Base-by-base conservation (phyloP, 2,888 invertebrate genomes). In the Amiota minor region DNA sequence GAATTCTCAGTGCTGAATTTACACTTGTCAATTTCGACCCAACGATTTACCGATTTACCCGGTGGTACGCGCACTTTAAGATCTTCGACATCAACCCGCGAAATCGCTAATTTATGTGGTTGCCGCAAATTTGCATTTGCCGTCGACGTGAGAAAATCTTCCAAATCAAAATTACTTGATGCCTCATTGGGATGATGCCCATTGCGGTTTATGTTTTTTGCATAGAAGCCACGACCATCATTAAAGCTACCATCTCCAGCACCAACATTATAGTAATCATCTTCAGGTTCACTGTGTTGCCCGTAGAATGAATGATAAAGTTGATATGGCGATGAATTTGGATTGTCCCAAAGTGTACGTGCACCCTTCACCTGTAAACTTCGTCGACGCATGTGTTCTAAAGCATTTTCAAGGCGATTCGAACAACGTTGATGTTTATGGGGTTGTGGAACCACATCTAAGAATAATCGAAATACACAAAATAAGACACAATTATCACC, bases 21-120 rank as follows among this genome's bases (percentile, higher is more conserved):
- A 86, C 95, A 96, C 85, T 92, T 93, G 78, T 95, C 95, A 0
- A 95, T 83, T 77, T 93, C 91, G 14, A 94, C 94, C 94, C 94
- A 94, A 18, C 88, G 86, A 0, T 85, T 91, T 90, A 84, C 77
- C 1, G 91, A 91, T 76, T 93, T 92, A 71, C 93, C 91, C 1
- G 94, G 93, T 1, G 94, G 94, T 18, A 94, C 90, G 8, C 93
- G 91, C 1, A 95, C 94, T 56, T 85, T 85, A 35, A 89, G 80
- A 72, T 89, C 89, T 65, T 89, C 88, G 1, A 88, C 86, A 62
- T 88, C 88, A 14, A 88, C 88, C 14, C 85, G 82, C 1, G 86
- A 80, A 67, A 87, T 80, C 1, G 82, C 71, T 62, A 86, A 72
- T 65, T 83, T 81, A 77, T 88, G 87, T 0, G 88, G 86, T 56